Conservation (phyloP, 1,140 invertebrate species). For the Pachypsylla venusta region DNA sequence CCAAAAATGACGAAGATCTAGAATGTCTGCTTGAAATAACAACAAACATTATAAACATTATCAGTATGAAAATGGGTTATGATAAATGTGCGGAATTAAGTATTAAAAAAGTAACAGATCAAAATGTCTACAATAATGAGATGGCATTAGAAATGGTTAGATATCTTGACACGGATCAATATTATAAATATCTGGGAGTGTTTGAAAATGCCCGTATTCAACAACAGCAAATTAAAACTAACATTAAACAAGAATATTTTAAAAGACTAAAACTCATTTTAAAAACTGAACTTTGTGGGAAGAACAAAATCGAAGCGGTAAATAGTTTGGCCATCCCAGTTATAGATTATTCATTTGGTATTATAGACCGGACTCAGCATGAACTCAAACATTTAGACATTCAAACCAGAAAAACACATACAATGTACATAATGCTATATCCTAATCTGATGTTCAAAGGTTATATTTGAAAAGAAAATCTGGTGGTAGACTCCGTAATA, state of each 20-base stretch:
- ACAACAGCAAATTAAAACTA: conserved; percentile 9
- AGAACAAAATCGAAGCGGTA: neutral
- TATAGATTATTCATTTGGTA: conserved; percentile 1
- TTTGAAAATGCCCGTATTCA: neutral
- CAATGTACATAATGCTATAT: neutral
- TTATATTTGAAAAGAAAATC: neutral
- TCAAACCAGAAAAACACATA: neutral
- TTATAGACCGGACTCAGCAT: neutral
- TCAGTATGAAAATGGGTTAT: neutral
- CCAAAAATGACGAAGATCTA: neutral
- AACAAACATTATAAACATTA: neutral
- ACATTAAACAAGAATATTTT: conserved; percentile 4
- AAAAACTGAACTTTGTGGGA: conserved; percentile 3
- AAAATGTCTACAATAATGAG: neutral
- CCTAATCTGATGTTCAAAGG: neutral
- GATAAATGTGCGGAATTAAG: conserved; percentile 7
- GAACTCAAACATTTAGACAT: neutral
- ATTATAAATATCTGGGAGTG: conserved; percentile 9
- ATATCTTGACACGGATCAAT: neutral
- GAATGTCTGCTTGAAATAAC: neutral
- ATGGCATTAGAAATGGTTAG: neutral
- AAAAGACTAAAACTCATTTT: neutral
- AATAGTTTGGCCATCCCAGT: conserved; percentile 1
- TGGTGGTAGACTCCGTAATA: neutral
- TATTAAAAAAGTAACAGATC: neutral